phyloP scores from a whole-genome alignment of 2,113 vertebrate genomes.

The Morone chrysops region DNA sequence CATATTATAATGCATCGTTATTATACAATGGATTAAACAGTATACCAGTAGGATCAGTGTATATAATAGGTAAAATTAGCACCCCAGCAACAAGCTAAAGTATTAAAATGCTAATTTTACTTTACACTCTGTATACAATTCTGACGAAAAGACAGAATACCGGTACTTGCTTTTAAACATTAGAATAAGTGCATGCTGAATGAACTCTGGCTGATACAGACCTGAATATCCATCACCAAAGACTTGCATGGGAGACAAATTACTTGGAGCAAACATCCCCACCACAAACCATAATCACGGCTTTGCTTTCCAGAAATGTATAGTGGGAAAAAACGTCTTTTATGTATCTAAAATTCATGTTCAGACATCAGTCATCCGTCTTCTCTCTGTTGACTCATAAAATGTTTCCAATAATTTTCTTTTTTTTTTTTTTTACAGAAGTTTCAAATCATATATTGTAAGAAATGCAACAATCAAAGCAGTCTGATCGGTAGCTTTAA shows the following conservation, averaged over 20 bases:
- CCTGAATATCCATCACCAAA: constrained; percentile 48
- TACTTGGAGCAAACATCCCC: constrained; percentile 64
- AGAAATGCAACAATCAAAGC: constrained; percentile 6
- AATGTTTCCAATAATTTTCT: constrained; percentile 49
- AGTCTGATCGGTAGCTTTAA: constrained; percentile 5
- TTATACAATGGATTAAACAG: neutral
- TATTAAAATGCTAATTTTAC: neutral
- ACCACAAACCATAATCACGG: constrained; percentile 76
- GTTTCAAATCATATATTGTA: constrained; percentile 22
- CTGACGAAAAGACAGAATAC: neutral
- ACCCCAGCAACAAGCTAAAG: neutral
- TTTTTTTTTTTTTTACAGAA: neutral
- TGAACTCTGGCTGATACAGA: constrained; percentile 41
- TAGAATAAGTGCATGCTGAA: neutral
- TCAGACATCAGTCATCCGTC: constrained; percentile 55
- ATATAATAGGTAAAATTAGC: neutral
- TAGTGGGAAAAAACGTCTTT: constrained; percentile 70
- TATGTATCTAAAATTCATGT: constrained; percentile 61
- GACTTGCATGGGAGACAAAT: constrained; percentile 70
- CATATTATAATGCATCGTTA: neutral
- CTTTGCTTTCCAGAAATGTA: constrained; percentile 65
- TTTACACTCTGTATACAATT: neutral
- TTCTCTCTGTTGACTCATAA: constrained; percentile 25
- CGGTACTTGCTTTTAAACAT: neutral
- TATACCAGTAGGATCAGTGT: neutral